phyloP scores from a whole-genome alignment of 1,140 invertebrate species.

The Hetaerina americana region DNA sequence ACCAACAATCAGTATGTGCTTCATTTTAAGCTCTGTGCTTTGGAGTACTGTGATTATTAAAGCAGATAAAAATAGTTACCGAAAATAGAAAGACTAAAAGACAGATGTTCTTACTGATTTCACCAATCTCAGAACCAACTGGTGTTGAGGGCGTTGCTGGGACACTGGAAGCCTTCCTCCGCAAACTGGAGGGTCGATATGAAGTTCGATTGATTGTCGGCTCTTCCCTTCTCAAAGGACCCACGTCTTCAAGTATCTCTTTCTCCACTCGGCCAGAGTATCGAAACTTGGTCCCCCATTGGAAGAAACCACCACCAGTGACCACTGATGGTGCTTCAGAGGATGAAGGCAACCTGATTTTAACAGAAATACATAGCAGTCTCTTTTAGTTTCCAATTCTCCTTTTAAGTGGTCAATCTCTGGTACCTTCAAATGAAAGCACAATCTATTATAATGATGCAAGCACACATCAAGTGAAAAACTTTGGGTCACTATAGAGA shows the following conservation, averaged over 20 bases:
- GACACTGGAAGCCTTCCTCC: constrained; percentile 66
- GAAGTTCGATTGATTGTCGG: constrained; percentile 40
- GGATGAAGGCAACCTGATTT: constrained; percentile 73
- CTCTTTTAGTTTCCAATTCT: too few species aligned
- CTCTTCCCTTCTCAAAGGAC: constrained; percentile 40
- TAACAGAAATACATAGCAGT: too few species aligned
- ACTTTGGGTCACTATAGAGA: too few species aligned
- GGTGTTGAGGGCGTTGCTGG: constrained; percentile 74
- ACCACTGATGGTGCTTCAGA: constrained; percentile 74
- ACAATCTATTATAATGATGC: too few species aligned
- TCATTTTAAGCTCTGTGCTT: background rate
- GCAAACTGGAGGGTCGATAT: constrained; percentile 41
- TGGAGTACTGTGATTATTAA: background rate
- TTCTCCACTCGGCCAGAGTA: constrained; percentile 78
- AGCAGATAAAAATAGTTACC: background rate
- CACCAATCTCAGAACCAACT: constrained; percentile 22
- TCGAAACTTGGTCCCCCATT: constrained; percentile 85
- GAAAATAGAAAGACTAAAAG: background rate
- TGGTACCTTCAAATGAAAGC: too few species aligned
- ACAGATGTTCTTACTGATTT: constrained; percentile 12
- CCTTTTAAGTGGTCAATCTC: too few species aligned
- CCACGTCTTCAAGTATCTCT: constrained; percentile 66
- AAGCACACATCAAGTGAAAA: too few species aligned
- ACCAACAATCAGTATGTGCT: background rate
- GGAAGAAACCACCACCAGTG: constrained; percentile 86